Evolutionary conservation across 2,888 invertebrate genomes (phyloP).

Genomic region (Polyommatus icarus): DNA sequence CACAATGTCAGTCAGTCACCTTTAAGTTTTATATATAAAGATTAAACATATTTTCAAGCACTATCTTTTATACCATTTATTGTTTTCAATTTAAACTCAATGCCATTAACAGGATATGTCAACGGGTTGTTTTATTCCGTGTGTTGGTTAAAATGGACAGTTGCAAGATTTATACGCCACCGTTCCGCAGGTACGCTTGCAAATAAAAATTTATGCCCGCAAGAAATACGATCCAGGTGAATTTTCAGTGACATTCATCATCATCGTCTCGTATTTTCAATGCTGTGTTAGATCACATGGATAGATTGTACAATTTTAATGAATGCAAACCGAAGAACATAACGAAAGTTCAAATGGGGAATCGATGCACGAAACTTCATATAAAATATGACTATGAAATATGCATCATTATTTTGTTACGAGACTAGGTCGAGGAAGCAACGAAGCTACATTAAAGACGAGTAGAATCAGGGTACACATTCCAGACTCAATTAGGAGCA

Average conservation of each 20-base stretch:
- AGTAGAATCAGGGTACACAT: no score
- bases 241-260: not conserved
- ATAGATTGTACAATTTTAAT: no score
- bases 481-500: no score
- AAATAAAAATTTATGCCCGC: not conserved
- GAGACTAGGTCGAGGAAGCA: no score
- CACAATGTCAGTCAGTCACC: no score
- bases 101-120: slow-evolving; percentile 1
- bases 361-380: no score
- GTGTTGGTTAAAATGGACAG: slow-evolving; percentile 14
- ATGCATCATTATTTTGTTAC: no score
- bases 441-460: no score
- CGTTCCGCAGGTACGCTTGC: slow-evolving; percentile 5
- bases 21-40: no score
- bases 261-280: not conserved
- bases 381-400: no score
- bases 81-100: slow-evolving; percentile 17
- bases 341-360: no score
- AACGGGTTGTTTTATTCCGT: slow-evolving; percentile 6
- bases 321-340: no score
- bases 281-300: not conserved
- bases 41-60: not conserved
- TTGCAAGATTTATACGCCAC: slow-evolving; percentile 3
- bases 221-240: slow-evolving; percentile 14
- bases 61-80: not conserved